Conservation (phyloP, 1,140 invertebrate species). For the Plodia interpunctella region DNA sequence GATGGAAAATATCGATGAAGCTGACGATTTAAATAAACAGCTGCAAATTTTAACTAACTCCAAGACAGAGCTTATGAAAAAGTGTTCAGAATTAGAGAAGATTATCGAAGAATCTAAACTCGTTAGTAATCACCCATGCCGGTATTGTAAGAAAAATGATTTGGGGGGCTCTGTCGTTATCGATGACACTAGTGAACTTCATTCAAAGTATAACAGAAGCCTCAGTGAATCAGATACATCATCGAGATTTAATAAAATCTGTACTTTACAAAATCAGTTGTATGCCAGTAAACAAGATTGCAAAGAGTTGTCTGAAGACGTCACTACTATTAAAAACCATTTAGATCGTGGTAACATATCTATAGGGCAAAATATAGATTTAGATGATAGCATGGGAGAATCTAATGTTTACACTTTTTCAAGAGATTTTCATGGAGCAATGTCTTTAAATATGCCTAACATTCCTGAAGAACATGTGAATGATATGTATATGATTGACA, state of each 20-base stretch:
- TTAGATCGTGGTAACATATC: conserved; percentile 53
- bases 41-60: conserved; percentile 34
- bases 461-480: conserved; percentile 33
- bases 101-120: conserved; percentile 14
- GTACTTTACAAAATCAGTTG: conserved; percentile 62
- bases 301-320: conserved; percentile 60
- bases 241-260: conserved; percentile 59
- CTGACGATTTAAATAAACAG: conserved; percentile 52
- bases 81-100: conserved; percentile 34
- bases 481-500: conserved; percentile 45
- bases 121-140: conserved; percentile 20
- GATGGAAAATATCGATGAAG: conserved; percentile 57
- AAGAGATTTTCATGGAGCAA: conserved; percentile 26
- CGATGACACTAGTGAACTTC: conserved; percentile 26
- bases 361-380: conserved; percentile 44
- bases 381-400: conserved; percentile 55
- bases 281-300: conserved; percentile 64
- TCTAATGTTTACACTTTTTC: conserved; percentile 27
- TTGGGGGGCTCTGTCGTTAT: conserved; percentile 31
- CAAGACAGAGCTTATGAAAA: conserved; percentile 34
- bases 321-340: conserved; percentile 62
- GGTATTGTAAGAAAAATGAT: conserved; percentile 42
- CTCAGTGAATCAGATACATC: conserved; percentile 60
- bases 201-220: conserved; percentile 49
- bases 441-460: conserved; percentile 28